Percentiles rank a stretch among this genome's conserved stretches.
Evolutionary conservation across 2,888 invertebrate genomes (phyloP).

Genomic region (Drosophila tripunctata): DNA sequence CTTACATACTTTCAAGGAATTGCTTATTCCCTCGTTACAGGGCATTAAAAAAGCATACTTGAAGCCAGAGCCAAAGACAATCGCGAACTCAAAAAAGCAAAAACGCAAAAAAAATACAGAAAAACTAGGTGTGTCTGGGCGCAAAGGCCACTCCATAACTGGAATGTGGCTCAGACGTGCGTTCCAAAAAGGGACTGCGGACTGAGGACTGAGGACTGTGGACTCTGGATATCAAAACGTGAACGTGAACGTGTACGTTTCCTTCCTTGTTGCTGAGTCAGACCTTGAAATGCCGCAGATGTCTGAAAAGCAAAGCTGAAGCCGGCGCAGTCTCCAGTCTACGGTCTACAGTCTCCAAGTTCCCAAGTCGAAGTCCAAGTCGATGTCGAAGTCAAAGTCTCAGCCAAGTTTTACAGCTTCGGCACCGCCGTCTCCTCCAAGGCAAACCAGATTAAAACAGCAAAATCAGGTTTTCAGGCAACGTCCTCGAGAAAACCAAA

Average conservation of each 20-base stretch:
- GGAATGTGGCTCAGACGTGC: constrained; percentile 65
- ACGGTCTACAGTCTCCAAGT: neutral
- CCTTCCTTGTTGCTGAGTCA: constrained; percentile 73
- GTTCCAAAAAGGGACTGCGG: constrained; percentile 55
- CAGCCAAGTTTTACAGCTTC: constrained; percentile 6
- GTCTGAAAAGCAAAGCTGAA: constrained; percentile 52
- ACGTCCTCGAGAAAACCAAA: constrained; percentile 69
- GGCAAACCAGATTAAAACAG: constrained; percentile 72
- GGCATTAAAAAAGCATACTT: neutral
- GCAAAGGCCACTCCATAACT: constrained; percentile 67
- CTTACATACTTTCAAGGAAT: neutral
- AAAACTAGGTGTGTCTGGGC: constrained; percentile 74
- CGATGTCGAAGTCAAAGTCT: neutral
- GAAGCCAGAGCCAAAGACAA: neutral
- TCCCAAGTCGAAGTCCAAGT: neutral
- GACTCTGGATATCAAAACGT: constrained; percentile 14
- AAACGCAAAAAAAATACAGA: neutral
- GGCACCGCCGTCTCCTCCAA: constrained; percentile 47
- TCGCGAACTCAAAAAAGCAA: neutral
- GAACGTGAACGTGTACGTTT: constrained; percentile 42
- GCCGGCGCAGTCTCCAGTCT: constrained; percentile 9
- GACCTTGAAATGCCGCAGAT: constrained; percentile 75
- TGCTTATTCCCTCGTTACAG: neutral
- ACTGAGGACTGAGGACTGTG: constrained; percentile 31
- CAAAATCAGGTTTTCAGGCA: constrained; percentile 71